Percentiles rank a stretch among this genome's conserved stretches.
Evolutionary conservation across 2,888 invertebrate species (phyloP).

Genomic region (Iphiclides podalirius): DNA sequence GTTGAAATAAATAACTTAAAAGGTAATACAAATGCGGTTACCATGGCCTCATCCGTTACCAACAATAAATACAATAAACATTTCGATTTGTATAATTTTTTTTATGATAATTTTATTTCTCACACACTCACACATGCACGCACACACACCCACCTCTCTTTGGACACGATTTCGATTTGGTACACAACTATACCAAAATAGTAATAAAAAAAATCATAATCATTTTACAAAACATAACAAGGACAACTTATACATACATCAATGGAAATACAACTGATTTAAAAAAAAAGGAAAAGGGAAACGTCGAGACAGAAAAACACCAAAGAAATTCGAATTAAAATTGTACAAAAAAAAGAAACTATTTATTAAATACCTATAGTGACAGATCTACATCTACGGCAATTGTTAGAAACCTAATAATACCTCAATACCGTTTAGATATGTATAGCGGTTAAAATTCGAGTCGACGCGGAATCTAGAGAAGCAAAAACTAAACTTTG

Average conservation of each 20-base stretch:
- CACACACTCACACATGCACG: slow-evolving; percentile 15
- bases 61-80: slow-evolving; percentile 62
- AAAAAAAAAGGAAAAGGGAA: slow-evolving; percentile 7
- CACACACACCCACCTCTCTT: slow-evolving; percentile 47
- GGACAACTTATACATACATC: slow-evolving; percentile 16
- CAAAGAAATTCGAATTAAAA: slow-evolving; percentile 8
- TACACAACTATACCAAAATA: slow-evolving; percentile 43
- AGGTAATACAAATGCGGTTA: slow-evolving; percentile 48
- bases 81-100: slow-evolving; percentile 36
- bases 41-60: slow-evolving; percentile 57
- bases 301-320: background rate
- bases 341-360: slow-evolving; percentile 1
- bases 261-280: slow-evolving; percentile 9
- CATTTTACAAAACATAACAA: slow-evolving; percentile 25
- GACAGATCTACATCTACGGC: slow-evolving; percentile 12
- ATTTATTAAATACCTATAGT: background rate
- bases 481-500: too few relatives aligned
- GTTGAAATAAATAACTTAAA: slow-evolving; percentile 44
- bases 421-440: background rate
- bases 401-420: too few relatives aligned
- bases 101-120: slow-evolving; percentile 44
- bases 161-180: slow-evolving; percentile 69
- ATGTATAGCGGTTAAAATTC: slow-evolving; percentile 7
- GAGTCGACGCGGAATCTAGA: background rate
- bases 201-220: slow-evolving; percentile 25